Conservation (phyloP, 2,113 vertebrate genomes). For the Synchiropus splendidus region DNA sequence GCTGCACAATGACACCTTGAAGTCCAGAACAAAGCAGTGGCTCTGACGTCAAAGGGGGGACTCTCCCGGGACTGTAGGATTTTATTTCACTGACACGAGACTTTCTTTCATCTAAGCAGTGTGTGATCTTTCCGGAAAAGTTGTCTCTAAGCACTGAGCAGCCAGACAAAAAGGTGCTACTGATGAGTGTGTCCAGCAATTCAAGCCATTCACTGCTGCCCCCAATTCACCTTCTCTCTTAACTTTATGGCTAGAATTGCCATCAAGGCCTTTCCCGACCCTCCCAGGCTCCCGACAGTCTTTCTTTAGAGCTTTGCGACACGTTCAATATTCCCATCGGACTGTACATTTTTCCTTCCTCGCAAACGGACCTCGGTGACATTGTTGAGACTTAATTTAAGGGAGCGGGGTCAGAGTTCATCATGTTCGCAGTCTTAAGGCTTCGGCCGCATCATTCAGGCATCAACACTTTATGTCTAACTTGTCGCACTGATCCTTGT, state of each 20-base stretch:
- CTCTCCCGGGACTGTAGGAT: constrained; percentile 1
- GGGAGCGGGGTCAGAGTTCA: constrained; percentile 43
- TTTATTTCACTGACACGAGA: constrained; percentile 44
- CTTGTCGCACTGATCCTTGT: constrained; percentile 40
- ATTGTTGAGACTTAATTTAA: constrained; percentile 29
- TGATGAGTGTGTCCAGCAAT: constrained; percentile 57
- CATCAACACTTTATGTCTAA: constrained; percentile 28
- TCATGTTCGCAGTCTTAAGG: constrained; percentile 28
- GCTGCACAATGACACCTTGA: too few relatives aligned
- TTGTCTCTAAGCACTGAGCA: constrained; percentile 31
- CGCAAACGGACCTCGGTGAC: constrained; percentile 11
- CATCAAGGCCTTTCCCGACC: constrained; percentile 44
- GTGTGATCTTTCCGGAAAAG: constrained; percentile 41
- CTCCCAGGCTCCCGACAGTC: constrained; percentile 23
- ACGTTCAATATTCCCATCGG: constrained; percentile 45
- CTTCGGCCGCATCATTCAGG: constrained; percentile 25
- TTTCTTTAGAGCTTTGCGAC: constrained; percentile 31
- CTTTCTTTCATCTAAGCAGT: constrained; percentile 29
- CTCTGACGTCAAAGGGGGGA: too few relatives aligned
- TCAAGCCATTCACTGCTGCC: constrained; percentile 48
- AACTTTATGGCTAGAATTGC: constrained; percentile 57
- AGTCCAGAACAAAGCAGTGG: too few relatives aligned
- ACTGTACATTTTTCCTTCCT: constrained; percentile 15
- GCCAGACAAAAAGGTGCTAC: constrained; percentile 61
- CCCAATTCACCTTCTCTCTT: constrained; percentile 57